phyloP scores from a whole-genome alignment of 2,113 vertebrate species.

The Rhea americana region DNA sequence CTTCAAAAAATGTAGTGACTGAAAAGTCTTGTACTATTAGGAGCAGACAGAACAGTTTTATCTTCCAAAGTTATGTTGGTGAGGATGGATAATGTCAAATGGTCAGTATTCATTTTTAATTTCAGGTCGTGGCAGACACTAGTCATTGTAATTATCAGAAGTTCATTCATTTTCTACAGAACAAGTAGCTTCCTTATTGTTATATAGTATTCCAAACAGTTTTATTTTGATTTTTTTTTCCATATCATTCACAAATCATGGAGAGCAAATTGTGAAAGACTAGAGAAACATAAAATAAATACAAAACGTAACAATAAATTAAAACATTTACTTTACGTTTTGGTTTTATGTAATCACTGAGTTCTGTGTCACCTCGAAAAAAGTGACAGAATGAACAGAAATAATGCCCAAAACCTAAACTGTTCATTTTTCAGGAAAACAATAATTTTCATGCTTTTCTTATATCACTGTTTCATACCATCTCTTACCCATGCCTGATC shows the following conservation, averaged over 20 bases:
- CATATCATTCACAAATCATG: background rate
- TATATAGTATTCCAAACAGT: background rate
- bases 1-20: background rate
- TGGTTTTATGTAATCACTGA: background rate
- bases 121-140: background rate
- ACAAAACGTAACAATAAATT: background rate
- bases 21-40: background rate
- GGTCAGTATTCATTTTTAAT: background rate
- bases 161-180: background rate
- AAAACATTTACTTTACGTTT: background rate
- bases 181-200: background rate
- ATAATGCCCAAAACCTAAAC: background rate
- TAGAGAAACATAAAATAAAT: background rate
- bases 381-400: background rate
- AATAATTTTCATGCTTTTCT: background rate
- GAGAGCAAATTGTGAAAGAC: background rate
- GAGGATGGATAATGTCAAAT: background rate
- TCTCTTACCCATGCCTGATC: fast-evolving
- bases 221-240: background rate
- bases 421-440: background rate
- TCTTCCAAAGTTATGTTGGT: background rate
- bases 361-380: background rate
- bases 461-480: background rate
- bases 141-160: background rate
- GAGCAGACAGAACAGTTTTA: background rate